phyloP scores from a whole-genome alignment of 2,888 invertebrate genomes.

The Ophioninae sp. region DNA sequence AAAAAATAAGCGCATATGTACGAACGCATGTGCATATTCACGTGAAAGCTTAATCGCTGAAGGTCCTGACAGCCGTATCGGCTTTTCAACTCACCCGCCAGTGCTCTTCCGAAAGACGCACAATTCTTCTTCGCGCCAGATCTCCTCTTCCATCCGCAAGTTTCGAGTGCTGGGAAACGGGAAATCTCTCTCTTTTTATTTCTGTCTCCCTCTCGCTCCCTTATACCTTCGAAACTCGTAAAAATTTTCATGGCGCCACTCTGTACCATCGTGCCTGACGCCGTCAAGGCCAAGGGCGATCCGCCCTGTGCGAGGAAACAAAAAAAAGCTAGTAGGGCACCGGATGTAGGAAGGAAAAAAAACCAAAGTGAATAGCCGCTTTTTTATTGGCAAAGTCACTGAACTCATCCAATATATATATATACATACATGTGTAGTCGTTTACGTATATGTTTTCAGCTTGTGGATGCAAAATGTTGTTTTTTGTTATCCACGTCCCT shows the following conservation, averaged over 20 bases:
- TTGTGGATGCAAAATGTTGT: conserved; percentile 11
- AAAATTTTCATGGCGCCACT: conserved; percentile 52
- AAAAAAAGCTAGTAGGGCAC: conserved; percentile 29
- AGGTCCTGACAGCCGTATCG: background rate
- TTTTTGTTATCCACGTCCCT: conserved; percentile 14
- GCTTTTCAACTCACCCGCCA: conserved; percentile 38
- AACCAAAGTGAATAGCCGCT: conserved; percentile 15
- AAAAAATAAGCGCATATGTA: too few relatives aligned
- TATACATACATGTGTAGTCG: too few relatives aligned
- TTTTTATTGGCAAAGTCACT: conserved; percentile 64
- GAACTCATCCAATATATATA: conserved; percentile 55
- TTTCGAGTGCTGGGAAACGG: conserved; percentile 5
- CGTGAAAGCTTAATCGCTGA: conserved; percentile 1
- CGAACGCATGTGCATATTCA: background rate
- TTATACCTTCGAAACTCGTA: conserved; percentile 35
- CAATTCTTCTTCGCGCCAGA: conserved; percentile 19
- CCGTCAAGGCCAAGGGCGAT: conserved; percentile 41
- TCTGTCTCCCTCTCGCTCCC: background rate
- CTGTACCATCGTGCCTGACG: background rate
- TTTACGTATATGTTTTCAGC: conserved; percentile 11
- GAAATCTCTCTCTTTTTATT: conserved; percentile 21
- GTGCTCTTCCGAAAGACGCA: conserved; percentile 17
- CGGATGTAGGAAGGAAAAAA: conserved; percentile 18
- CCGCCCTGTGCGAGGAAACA: conserved; percentile 28
- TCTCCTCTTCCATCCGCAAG: background rate